Evolutionary conservation across 2,888 invertebrate species (phyloP).

Genomic region (Phalera bucephala): DNA sequence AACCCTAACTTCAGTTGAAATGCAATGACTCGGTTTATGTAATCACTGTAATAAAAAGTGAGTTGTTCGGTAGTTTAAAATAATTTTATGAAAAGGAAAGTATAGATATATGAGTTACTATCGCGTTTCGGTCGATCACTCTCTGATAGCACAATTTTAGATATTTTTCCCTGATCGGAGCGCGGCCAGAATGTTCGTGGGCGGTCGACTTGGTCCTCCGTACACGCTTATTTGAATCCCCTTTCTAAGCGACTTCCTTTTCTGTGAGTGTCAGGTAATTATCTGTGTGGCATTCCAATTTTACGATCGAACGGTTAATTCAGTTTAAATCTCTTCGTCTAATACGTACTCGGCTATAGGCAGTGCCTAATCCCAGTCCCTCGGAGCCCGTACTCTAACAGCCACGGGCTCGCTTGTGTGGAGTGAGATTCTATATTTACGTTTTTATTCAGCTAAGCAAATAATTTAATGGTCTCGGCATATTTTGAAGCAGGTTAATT

Average conservation of each 20-base stretch:
- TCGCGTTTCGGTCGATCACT: constrained; percentile 60
- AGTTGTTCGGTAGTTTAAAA: background rate
- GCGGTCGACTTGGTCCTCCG: constrained; percentile 63
- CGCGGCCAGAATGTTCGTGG: constrained; percentile 39
- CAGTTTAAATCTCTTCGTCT: constrained; percentile 82
- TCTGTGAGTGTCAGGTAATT: constrained; percentile 84
- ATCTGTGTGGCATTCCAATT: constrained; percentile 83
- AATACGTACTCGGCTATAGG: constrained; percentile 72
- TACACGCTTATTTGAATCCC: constrained; percentile 79
- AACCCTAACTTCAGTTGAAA: background rate
- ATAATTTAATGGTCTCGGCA: constrained; percentile 18
- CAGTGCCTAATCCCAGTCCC: constrained; percentile 75
- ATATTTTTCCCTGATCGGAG: constrained; percentile 63
- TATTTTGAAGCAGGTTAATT: constrained; percentile 29
- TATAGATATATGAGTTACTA: constrained; percentile 46
- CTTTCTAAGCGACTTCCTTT: constrained; percentile 78
- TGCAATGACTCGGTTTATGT: background rate
- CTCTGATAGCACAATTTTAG: constrained; percentile 59
- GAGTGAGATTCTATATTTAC: constrained; percentile 44
- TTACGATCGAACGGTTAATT: constrained; percentile 83
- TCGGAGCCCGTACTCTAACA: constrained; percentile 53
- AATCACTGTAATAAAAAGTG: background rate
- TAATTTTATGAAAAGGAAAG: background rate
- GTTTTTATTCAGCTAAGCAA: constrained; percentile 21
- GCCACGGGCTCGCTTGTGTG: constrained; percentile 34